Percentiles rank a stretch among this genome's conserved stretches.
phyloP scores from a whole-genome alignment of 2,113 vertebrate genomes.

The Rhinopomastus cyanomelas region DNA sequence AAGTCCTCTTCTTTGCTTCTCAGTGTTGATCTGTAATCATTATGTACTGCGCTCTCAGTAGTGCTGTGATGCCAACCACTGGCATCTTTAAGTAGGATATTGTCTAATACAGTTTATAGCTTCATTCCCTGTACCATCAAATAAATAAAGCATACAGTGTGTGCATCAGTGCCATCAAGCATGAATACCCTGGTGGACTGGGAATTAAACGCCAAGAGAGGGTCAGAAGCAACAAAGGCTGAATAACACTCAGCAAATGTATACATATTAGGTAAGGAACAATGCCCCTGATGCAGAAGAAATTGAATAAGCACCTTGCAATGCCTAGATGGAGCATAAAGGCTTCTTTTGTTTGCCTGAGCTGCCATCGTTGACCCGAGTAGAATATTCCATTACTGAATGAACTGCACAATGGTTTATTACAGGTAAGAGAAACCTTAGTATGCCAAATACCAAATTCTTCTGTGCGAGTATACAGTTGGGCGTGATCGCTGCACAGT shows the following conservation, averaged over 20 bases:
- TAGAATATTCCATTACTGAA: conserved; percentile 77
- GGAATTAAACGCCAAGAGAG: conserved; percentile 86
- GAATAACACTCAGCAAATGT: conserved; percentile 84
- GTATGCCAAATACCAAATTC: conserved; percentile 50
- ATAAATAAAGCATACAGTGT: conserved; percentile 79
- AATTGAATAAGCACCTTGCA: conserved; percentile 77
- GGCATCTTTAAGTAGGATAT: conserved; percentile 64
- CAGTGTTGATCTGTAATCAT: background rate
- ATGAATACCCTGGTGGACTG: conserved; percentile 80
- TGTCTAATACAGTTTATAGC: conserved; percentile 64
- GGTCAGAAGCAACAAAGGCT: conserved; percentile 82
- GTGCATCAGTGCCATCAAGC: conserved; percentile 79
- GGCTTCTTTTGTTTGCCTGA: conserved; percentile 76
- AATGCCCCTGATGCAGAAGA: conserved; percentile 71
- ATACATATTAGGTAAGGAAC: conserved; percentile 79
- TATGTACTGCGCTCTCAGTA: conserved; percentile 6
- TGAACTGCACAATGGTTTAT: conserved; percentile 75
- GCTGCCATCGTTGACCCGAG: conserved; percentile 72
- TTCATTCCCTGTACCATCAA: conserved; percentile 65
- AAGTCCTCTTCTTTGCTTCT: background rate
- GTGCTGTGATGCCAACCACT: conserved; percentile 38
- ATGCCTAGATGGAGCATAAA: conserved; percentile 75
- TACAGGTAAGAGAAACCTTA: conserved; percentile 73
- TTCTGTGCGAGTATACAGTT: conserved; percentile 45
- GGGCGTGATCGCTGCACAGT: background rate